Base-by-base conservation (phyloP, 2,797 vertebrate species). In the Aulostomus chinensis region DNA sequence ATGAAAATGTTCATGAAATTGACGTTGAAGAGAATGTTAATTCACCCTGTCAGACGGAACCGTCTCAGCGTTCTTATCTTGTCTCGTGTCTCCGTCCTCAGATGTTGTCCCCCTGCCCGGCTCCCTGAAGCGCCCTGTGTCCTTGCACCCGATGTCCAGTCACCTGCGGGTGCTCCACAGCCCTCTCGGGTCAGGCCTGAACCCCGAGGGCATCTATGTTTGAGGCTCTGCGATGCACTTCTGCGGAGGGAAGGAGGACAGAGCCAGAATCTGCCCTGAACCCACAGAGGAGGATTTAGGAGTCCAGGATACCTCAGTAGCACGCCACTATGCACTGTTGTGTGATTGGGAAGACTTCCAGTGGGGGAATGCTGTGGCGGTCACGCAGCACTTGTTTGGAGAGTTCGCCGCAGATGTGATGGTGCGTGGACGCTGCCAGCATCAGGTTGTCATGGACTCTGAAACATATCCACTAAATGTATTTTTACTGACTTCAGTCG, bases 121-220 rank as follows among this genome's bases (percentile, higher is more conserved):
- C 55, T 96, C 95, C 6, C 78, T 98, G 82, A 98, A 97, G 76
- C 93, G 95, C 5, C 94, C 95, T 0, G 84, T 89, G 13, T 90
- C 91, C 0, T 93, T 94, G 0, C 91, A 95, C 51, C 84, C 91
- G 0, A 88, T 94, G 52, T 93, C 95, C 47, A 92, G 93, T 50
- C 95, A 95, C 66, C 92, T 98, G 5, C 94, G 94, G 10, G 93
- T 95, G 63, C 93, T 98, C 3, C 94, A 96, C 76, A 96, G 90
- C 48, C 92, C 95, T 5, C 85, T 95, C 51, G 93, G 91, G 0
- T 95, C 95, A 16, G 92, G 93, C 37, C 93, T 98, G 64, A 99
- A 98, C 79, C 97, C 97, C 0, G 96, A 98, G 78, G 96, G 96
- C 42, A 99, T 99, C 85, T 98, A 99, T 8, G 97, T 99, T 83